A percentile compares a stretch with the other conserved stretches of the same genome.
Conservation (phyloP, 2,888 invertebrate genomes). For the Biston stratarius region DNA sequence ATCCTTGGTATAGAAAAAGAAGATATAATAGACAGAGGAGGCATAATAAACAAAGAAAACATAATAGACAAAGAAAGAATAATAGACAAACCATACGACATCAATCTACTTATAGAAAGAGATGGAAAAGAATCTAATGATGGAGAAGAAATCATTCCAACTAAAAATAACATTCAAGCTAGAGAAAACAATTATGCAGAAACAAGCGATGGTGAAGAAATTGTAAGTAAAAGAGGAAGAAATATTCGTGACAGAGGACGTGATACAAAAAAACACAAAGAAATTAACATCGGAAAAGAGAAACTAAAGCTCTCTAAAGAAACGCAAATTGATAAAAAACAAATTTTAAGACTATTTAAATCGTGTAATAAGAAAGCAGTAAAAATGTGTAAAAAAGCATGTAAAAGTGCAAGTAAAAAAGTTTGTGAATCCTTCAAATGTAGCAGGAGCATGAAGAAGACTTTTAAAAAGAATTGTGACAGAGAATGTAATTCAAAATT, state of each 20-base stretch:
- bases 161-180: neutral
- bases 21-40: no score
- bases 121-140: neutral
- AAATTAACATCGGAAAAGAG: neutral
- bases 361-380: constrained; percentile 51
- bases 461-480: constrained; percentile 58
- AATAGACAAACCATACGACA: neutral
- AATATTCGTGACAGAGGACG: neutral
- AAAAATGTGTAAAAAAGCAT: constrained; percentile 54
- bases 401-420: constrained; percentile 46
- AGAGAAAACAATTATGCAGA: neutral
- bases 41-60: no score
- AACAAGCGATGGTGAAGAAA: constrained; percentile 2
- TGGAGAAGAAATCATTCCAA: constrained; percentile 3
- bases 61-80: no score
- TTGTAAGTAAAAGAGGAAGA: neutral
- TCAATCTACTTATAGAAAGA: neutral
- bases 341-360: constrained; percentile 44
- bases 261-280: neutral
- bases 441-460: constrained; percentile 49
- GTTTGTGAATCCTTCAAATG: constrained; percentile 54
- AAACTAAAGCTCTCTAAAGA: neutral
- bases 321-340: neutral
- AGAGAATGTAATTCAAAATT: constrained; percentile 44
- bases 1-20: neutral